A percentile compares a stretch with the other conserved stretches of the same genome.
phyloP scores from a whole-genome alignment of 1,140 invertebrate genomes.

The Thaumatotibia leucotreta region DNA sequence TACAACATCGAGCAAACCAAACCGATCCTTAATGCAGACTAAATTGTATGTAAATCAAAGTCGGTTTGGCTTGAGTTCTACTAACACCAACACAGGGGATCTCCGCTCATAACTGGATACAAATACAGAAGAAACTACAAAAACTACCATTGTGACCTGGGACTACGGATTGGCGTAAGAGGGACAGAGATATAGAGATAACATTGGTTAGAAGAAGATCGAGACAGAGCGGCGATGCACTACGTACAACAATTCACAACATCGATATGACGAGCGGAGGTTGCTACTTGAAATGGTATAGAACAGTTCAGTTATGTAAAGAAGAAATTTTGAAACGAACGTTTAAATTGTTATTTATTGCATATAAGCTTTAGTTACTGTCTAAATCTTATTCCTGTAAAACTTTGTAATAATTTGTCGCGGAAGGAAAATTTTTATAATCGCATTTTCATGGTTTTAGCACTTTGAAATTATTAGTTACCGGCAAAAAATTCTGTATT shows the following conservation, averaged over 20 bases:
- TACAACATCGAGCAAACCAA: conserved; percentile 68
- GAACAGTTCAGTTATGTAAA: conserved; percentile 32
- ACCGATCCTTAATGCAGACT: conserved; percentile 34
- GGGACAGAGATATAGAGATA: conserved; percentile 53
- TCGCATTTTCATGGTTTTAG: too few species aligned
- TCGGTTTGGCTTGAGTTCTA: conserved; percentile 62
- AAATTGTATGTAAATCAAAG: neutral
- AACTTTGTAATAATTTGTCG: too few species aligned
- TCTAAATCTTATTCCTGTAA: neutral
- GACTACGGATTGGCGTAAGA: conserved; percentile 63
- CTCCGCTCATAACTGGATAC: conserved; percentile 66
- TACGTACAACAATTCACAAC: conserved; percentile 72
- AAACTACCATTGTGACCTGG: conserved; percentile 62
- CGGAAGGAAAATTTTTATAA: too few species aligned
- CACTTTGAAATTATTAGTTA: too few species aligned
- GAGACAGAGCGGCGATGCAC: conserved; percentile 67
- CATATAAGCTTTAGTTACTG: neutral
- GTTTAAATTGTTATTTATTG: neutral
- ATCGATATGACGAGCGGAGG: conserved; percentile 70
- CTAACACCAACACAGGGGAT: conserved; percentile 61
- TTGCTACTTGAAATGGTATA: conserved; percentile 70
- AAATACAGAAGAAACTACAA: conserved; percentile 71
- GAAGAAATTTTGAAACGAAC: neutral
- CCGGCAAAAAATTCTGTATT: too few species aligned
- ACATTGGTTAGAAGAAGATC: conserved; percentile 59